These are phyloP conservation scores for Prunella fulvescens DNA, from an alignment of 2,113 vertebrate genomes.

Conservation along the genomic window DNA sequence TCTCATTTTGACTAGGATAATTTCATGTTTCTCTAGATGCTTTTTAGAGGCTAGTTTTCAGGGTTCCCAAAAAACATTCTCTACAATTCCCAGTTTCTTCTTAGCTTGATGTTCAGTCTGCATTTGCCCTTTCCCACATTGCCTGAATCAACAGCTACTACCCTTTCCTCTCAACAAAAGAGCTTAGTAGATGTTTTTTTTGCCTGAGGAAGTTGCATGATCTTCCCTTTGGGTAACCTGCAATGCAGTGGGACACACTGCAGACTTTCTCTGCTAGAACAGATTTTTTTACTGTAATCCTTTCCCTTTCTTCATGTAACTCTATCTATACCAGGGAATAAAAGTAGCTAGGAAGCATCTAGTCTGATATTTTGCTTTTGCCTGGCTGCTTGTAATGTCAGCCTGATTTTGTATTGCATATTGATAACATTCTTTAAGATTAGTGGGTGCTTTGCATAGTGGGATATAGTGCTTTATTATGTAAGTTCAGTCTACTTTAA, in stretches of 20 bases:
- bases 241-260: background rate
- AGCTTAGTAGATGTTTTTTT: background rate
- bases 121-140: background rate
- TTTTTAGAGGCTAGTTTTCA: background rate
- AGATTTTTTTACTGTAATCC: background rate
- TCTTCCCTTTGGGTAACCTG: background rate
- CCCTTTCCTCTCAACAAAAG: background rate
- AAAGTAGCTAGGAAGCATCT: background rate
- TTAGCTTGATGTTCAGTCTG: background rate
- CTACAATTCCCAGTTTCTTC: background rate
- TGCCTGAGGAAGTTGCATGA: background rate
- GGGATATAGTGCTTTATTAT: background rate
- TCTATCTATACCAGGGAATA: background rate
- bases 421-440: background rate
- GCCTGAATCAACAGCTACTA: background rate
- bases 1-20: background rate
- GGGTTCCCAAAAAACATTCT: background rate
- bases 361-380: background rate
- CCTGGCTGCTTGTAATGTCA: background rate
- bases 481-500: background rate
- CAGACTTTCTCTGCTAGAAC: background rate
- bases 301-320: background rate
- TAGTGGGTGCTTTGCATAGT: background rate
- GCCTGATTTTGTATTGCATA: background rate
- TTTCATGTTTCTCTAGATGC: background rate